Percentiles rank a stretch among this genome's conserved stretches.
Evolutionary conservation across 2,113 vertebrate genomes (phyloP).

Genomic region (Pantherophis guttatus): DNA sequence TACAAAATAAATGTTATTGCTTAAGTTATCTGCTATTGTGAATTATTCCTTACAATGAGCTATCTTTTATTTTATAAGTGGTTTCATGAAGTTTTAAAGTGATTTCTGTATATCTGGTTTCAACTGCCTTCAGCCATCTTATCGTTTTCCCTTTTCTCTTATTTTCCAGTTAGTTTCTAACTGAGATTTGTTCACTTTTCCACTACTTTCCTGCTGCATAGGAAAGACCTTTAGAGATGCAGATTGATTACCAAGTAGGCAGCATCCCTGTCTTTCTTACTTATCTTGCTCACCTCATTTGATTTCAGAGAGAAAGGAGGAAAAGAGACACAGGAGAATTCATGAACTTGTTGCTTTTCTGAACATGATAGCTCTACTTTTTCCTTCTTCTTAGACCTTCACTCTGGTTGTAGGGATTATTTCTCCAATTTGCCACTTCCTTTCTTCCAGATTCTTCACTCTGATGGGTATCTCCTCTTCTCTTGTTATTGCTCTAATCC

Average conservation of each 20-base stretch:
- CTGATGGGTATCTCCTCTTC: background rate
- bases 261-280: background rate
- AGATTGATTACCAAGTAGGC: background rate
- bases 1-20: background rate
- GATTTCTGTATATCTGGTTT: background rate
- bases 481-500: background rate
- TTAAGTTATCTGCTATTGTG: background rate
- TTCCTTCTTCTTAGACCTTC: background rate
- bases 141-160: background rate
- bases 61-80: background rate
- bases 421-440: background rate
- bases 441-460: background rate
- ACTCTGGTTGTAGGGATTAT: background rate
- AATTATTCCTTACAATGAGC: background rate
- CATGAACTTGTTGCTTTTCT: background rate
- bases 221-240: background rate
- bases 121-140: background rate
- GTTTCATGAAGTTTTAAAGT: background rate
- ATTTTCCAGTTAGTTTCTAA: background rate
- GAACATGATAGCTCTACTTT: background rate
- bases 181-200: background rate
- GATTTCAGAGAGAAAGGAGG: background rate
- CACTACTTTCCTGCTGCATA: background rate
- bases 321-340: background rate
- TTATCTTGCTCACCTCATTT: background rate